Percentiles rank a stretch among this genome's conserved stretches.
phyloP scores from a whole-genome alignment of 2,888 invertebrate genomes.

The Parochlus steinenii region DNA sequence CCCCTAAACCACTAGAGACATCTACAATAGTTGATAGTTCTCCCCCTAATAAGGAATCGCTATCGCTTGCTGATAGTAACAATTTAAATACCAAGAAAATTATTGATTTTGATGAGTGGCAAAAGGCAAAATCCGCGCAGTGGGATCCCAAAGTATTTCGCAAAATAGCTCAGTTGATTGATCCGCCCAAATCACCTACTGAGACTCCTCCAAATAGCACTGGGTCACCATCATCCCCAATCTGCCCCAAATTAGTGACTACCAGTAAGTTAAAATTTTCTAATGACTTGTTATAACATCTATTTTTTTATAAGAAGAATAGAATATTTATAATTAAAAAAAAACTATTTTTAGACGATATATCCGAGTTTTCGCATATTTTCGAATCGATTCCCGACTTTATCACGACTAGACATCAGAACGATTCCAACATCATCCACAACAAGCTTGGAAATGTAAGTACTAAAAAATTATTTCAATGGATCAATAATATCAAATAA shows the following conservation, averaged over 20 bases:
- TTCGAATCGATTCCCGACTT: constrained; percentile 5
- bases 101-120: constrained; percentile 9
- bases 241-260: constrained; percentile 4
- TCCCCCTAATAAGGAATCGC: too few relatives aligned
- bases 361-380: constrained; percentile 6
- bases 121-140: constrained; percentile 14
- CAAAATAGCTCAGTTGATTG: constrained; percentile 23
- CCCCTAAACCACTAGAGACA: neutral
- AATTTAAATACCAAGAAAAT: too few relatives aligned
- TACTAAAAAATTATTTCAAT: too few relatives aligned
- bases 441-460: too few relatives aligned
- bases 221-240: constrained; percentile 20
- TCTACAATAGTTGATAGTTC: neutral
- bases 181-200: constrained; percentile 28
- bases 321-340: neutral
- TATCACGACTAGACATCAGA: too few relatives aligned
- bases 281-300: neutral
- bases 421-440: too few relatives aligned
- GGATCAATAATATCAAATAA: too few relatives aligned
- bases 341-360: neutral
- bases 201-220: constrained; percentile 22
- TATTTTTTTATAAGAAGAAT: neutral
- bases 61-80: too few relatives aligned
- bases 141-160: constrained; percentile 23
- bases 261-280: constrained; percentile 14